Evolutionary conservation across 2,888 invertebrate species (phyloP), one percentile per base, ranked within the genome.

Genomic region (Tetramorium bicarinatum): DNA sequence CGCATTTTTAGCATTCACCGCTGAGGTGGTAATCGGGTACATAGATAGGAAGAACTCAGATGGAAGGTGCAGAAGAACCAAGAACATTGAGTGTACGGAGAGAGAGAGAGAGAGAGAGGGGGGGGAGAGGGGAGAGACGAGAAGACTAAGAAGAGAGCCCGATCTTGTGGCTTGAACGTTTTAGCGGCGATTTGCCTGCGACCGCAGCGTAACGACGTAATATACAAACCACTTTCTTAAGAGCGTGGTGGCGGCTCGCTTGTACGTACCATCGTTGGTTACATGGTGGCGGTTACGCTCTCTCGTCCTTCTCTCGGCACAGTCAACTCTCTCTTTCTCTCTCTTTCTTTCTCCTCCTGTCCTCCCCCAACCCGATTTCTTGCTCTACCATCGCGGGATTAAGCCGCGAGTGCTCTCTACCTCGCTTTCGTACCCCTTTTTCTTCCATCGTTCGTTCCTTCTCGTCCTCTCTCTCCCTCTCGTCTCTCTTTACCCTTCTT

Each of bases 141-240:
- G 44, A 64, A 67, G 69, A 71, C 69, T 47, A 66, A 79, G 41
- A 34, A 41, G 69, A 87, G 84, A 25, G 84, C 72, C 54, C 64
- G 89, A 84, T 85, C 86, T 91, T 93, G 93, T 89, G 94, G 93
- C 91, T 88, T 89, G 87, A 90, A 87, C 92, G 91, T 93, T 94
- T 94, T 93, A 93, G 91, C 93, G 90, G 91, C 93, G 92, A 93
- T 94, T 94, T 93, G 92, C 93, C 91, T 91, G 88, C 90, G 90
- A 94, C 94, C 94, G 92, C 94, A 94, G 89, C 87, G 89, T 90
- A 92, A 92, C 91, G 91, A 91, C 88, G 93, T 93, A 92, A 92
- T 93, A 91, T 91, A 91, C 93, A 90, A 92, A 93, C 91, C 93
- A 92, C 91, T 92, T 91, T 92, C 90, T 92, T 92, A 92, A 91